These are phyloP conservation scores for Cryptophagus acutangulus DNA, from an alignment of 2,888 invertebrate genomes.

Conservation along the genomic window DNA sequence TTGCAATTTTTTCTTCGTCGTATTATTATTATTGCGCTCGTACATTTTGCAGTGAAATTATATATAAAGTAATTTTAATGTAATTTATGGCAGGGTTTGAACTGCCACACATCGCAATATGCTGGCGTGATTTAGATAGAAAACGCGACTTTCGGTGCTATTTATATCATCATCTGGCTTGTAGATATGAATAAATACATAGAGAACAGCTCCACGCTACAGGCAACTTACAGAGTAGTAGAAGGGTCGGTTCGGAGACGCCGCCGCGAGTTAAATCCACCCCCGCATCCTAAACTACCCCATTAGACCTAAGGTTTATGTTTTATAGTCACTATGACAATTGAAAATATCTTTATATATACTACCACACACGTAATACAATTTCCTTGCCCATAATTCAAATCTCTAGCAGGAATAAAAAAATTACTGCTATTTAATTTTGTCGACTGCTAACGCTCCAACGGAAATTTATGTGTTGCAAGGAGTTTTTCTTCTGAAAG, in stretches of 20 bases:
- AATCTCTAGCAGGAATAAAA: too few species aligned
- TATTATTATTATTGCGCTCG: too few species aligned
- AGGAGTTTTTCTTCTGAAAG: too few species aligned
- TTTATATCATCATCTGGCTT: constrained; percentile 47
- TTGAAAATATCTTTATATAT: constrained; percentile 15
- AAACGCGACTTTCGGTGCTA: constrained; percentile 45
- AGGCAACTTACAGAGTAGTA: constrained; percentile 17
- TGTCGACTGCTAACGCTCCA: too few species aligned
- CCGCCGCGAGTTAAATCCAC: constrained; percentile 24
- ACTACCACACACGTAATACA: neutral
- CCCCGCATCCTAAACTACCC: constrained; percentile 19
- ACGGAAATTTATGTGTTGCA: too few species aligned
- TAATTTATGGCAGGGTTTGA: constrained; percentile 40
- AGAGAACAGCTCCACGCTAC: constrained; percentile 33
- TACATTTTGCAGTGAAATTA: constrained; percentile 37
- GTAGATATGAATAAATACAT: constrained; percentile 46
- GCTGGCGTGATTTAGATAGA: constrained; percentile 46
- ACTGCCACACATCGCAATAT: constrained; percentile 43
- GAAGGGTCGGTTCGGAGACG: constrained; percentile 15
- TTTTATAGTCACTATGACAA: constrained; percentile 21
- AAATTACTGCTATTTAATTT: too few species aligned
- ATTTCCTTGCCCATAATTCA: neutral
- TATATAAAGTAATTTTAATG: constrained; percentile 42
- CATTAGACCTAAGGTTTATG: constrained; percentile 21
- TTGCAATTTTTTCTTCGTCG: too few species aligned